Base-by-base conservation (phyloP, 1,140 invertebrate species). In the Glossosoma conforme region DNA sequence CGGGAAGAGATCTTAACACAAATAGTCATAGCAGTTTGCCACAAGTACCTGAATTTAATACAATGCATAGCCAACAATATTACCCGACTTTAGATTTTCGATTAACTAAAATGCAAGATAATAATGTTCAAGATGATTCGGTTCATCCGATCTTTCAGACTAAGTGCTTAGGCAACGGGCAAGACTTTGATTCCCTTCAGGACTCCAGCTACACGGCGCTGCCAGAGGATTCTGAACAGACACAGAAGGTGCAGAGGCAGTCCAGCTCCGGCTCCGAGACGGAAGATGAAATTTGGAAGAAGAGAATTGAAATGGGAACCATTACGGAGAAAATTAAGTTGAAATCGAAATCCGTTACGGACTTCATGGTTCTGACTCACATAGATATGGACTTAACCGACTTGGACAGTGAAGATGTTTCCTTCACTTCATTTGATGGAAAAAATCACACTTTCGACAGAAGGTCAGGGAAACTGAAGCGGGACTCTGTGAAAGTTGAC, bases 351-450 rank as follows among this genome's bases (percentile, higher is more conserved):
- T 85, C 83, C 42, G 83, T 85, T 2, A 81, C 84, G 14, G 83
- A 86, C 71, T 65, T 86, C 15, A 85, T 87, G 83, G 72, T 85
- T n/a, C 63, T 87, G 9, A 85, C 84, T 2, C 82, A 84, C 56
- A 83, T 86, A 13, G 84, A 86, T 58, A 67, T 62, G 17, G 84
- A 86, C 58, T 68, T 62, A 14, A 78, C 77, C 8, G 82, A 84
- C 57, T 77, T 80, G 2, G 80, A 81, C 56, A 77, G 75, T 2
- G 78, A 80, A 48, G 66, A 73, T 15, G 75, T 77, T 2, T 54
- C 78, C 32, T 67, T 61, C 20, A 72, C 47, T 20, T 55, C 52
- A 9, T 35, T 54, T 17, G 57, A 59, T 24, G 35, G 41, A 9
- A 52, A 42, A 42, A 35, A 20, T 18, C 17, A 40, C 25, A 25